Percentiles rank a stretch among this genome's conserved stretches.
These are phyloP conservation scores for Geodia barretti DNA, from an alignment of 37 sponge, comb jelly and placozoan species.

Conservation along the genomic window DNA sequence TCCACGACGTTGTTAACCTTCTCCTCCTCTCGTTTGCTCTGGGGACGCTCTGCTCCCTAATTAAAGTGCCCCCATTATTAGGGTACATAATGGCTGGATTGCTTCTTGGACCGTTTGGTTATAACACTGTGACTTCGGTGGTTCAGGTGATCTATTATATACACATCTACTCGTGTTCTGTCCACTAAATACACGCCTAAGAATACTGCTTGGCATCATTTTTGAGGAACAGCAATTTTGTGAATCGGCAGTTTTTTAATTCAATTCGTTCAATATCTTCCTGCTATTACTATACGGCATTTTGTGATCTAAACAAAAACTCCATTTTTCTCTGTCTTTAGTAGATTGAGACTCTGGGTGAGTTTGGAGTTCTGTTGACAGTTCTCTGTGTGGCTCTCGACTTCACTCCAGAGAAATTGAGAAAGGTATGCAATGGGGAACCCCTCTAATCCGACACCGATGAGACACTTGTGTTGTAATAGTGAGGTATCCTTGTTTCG, in stretches of 20 bases:
- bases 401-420: slow-evolving; percentile 83
- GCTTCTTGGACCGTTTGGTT: slow-evolving; percentile 88
- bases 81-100: slow-evolving; percentile 87
- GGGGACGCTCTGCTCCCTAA: slow-evolving; percentile 44
- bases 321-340: too few species aligned
- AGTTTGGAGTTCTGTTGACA: slow-evolving; percentile 91
- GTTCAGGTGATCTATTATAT: slow-evolving; percentile 29
- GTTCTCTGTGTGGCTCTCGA: slow-evolving; percentile 87
- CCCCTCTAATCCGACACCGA: too few species aligned
- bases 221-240: too few species aligned
- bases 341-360: slow-evolving; percentile 89
- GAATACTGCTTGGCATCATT: too few species aligned
- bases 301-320: too few species aligned
- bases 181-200: too few species aligned
- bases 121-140: slow-evolving; percentile 55
- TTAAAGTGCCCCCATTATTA: slow-evolving; percentile 79
- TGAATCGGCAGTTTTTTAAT: too few species aligned
- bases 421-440: slow-evolving; percentile 83
- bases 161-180: too few species aligned
- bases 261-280: too few species aligned
- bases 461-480: too few species aligned
- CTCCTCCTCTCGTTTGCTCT: slow-evolving; percentile 62
- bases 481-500: too few species aligned
- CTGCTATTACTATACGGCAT: too few species aligned
- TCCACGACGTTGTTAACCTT: slow-evolving; percentile 75